These are phyloP conservation scores for Miniopterus natalensis DNA, from an alignment of 2,113 vertebrate genomes.

Conservation along the genomic window DNA sequence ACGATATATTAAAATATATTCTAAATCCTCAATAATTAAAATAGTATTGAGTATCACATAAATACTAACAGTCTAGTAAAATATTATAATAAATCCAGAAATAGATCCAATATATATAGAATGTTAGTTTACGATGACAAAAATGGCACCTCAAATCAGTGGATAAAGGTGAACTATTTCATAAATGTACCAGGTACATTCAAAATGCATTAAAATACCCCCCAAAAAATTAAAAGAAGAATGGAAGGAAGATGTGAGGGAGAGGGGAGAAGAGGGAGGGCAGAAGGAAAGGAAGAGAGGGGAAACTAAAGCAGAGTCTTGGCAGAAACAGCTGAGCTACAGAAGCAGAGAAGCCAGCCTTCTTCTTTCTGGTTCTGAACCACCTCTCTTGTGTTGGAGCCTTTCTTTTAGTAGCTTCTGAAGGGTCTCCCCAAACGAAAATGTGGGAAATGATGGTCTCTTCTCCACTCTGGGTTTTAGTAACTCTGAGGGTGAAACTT, in stretches of 20 bases:
- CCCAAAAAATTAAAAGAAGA: neutral
- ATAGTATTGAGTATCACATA: neutral
- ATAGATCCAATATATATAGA: neutral
- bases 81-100: slow-evolving; percentile 31
- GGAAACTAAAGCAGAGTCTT: neutral
- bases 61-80: neutral
- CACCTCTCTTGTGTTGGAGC: no score
- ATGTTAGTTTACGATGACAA: neutral
- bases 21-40: neutral
- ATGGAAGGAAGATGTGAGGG: neutral
- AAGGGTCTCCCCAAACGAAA: neutral
- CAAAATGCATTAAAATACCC: neutral
- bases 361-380: neutral
- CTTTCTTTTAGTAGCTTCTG: neutral
- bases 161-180: neutral
- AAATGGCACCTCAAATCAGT: neutral
- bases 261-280: rapidly evolving
- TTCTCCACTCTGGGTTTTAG: neutral
- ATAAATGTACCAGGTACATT: neutral
- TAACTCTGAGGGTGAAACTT: neutral
- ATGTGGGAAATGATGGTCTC: neutral
- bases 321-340: neutral
- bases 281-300: neutral
- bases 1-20: neutral
- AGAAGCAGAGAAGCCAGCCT: neutral